A percentile compares a stretch with the other conserved stretches of the same genome.
These are phyloP conservation scores for Platypus cylindrus DNA, from an alignment of 2,888 invertebrate species.

Conservation along the genomic window DNA sequence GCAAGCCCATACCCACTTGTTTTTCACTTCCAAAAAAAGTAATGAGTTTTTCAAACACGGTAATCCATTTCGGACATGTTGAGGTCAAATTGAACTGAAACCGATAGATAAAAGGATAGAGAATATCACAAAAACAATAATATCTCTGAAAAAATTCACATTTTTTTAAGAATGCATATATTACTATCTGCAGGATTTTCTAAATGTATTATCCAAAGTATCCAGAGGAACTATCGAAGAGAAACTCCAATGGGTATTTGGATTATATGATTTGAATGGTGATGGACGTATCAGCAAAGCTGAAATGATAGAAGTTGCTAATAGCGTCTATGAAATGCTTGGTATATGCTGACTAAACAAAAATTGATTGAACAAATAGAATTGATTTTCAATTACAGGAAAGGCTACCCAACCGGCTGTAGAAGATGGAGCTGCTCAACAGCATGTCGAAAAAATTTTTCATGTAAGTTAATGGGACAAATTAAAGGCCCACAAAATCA, in stretches of 20 bases:
- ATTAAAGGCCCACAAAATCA: too few relatives aligned
- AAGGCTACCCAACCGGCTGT: constrained; percentile 62
- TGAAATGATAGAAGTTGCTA: constrained; percentile 74
- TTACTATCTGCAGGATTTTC: constrained; percentile 76
- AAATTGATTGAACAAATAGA: background rate
- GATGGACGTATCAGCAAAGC: constrained; percentile 74
- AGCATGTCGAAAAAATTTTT: constrained; percentile 78
- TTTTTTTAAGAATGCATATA: too few relatives aligned
- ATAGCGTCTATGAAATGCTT: constrained; percentile 76
- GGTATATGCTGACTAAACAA: constrained; percentile 5
- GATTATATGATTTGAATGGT: constrained; percentile 74
- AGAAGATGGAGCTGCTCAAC: constrained; percentile 58
- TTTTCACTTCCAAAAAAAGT: too few relatives aligned
- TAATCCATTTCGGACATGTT: too few relatives aligned
- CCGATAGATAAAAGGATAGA: too few relatives aligned
- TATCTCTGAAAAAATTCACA: too few relatives aligned
- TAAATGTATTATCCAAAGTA: constrained; percentile 69
- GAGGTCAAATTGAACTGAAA: too few relatives aligned
- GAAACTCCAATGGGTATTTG: constrained; percentile 80
- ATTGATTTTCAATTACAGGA: constrained; percentile 34
- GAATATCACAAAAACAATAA: too few relatives aligned
- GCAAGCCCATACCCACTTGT: too few relatives aligned
- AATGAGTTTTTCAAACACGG: too few relatives aligned
- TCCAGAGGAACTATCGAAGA: constrained; percentile 74
- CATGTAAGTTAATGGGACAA: constrained; percentile 50